Evolutionary conservation across 2,888 invertebrate genomes (phyloP).

Genomic region (Plusia festucae): DNA sequence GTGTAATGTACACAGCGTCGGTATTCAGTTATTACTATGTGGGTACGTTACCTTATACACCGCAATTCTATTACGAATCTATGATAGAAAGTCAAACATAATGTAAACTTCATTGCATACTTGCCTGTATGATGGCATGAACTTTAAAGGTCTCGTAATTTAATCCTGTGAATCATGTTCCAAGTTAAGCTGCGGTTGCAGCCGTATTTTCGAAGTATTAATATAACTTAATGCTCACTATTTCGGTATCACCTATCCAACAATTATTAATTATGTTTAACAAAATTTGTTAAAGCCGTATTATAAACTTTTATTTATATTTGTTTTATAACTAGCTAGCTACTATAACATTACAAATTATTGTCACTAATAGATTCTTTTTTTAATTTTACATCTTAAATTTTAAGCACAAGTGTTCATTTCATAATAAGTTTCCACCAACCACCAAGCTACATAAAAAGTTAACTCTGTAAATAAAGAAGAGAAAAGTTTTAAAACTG

Average conservation of each 20-base stretch:
- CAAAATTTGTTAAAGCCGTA: not conserved
- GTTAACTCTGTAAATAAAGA: too few relatives aligned
- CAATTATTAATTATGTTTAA: not conserved
- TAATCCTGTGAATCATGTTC: conserved; percentile 4
- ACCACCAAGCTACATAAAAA: too few relatives aligned
- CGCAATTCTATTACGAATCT: conserved; percentile 2
- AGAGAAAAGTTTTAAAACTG: conserved; percentile 2
- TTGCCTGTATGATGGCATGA: conserved; percentile 1
- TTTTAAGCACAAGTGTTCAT: too few relatives aligned
- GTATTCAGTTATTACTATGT: conserved; percentile 28
- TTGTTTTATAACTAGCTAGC: not conserved
- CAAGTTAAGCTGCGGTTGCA: conserved; percentile 4
- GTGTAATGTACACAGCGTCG: conserved; percentile 25
- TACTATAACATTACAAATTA: too few relatives aligned
- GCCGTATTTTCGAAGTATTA: conserved; percentile 2
- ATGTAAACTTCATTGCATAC: conserved; percentile 1
- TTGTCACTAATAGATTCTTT: too few relatives aligned
- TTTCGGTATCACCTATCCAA: not conserved
- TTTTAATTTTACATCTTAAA: too few relatives aligned
- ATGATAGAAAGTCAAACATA: conserved; percentile 7
- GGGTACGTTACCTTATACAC: conserved; percentile 9
- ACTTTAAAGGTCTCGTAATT: conserved; percentile 4
- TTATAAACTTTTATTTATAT: not conserved
- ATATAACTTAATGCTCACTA: not conserved
- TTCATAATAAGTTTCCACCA: too few relatives aligned